Evolutionary conservation across 2,888 invertebrate genomes (phyloP), one percentile per base, ranked within the genome.

Genomic region (Celastrina argiolus): DNA sequence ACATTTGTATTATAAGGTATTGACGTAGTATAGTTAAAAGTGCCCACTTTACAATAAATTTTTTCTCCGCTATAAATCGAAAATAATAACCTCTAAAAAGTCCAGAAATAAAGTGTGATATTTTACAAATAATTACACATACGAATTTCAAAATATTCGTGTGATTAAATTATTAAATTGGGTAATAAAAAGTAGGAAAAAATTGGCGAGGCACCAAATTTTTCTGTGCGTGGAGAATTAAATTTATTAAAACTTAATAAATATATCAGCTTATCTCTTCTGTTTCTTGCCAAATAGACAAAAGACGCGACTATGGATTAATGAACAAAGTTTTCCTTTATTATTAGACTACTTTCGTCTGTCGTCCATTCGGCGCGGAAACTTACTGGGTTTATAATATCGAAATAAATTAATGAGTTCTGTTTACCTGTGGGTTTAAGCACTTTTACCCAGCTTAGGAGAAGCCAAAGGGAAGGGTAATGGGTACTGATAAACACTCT

Each of bases 321-420:
- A 85, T 85, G 82, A 87, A 78, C 72, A 75, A 85, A 88, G 80
- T 87, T 89, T 82, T 78, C 61, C 81, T 81, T 84, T 86, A 87
- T 87, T 85, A 84, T 81, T 81, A 87, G 87, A 89, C 88, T 51
- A 26, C 22, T 51, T 22, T 10, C 22, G 22, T 51, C n/a, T 5
- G 22, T 22, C 12, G 22, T 22, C 3, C 12, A 36, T 36, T 36
- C 36, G 8, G 14, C 12, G 51, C 51, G 10, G 12, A 51, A 51
- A 51, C 12, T 26, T 51, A 12, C 2, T 45, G 0, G 45, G 22
- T 26, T 51, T 22, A 6, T 26, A 51, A 36, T 12, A 1, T 26
- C 14, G 1, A 51, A 51, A 22, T 2, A 2, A 45, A 42, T n/a
- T 31, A 31, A 31, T 31, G 31, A 31, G 31, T 31, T 6, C 5